phyloP scores from a whole-genome alignment of 2,797 vertebrate species.

The Sciurus carolinensis region DNA sequence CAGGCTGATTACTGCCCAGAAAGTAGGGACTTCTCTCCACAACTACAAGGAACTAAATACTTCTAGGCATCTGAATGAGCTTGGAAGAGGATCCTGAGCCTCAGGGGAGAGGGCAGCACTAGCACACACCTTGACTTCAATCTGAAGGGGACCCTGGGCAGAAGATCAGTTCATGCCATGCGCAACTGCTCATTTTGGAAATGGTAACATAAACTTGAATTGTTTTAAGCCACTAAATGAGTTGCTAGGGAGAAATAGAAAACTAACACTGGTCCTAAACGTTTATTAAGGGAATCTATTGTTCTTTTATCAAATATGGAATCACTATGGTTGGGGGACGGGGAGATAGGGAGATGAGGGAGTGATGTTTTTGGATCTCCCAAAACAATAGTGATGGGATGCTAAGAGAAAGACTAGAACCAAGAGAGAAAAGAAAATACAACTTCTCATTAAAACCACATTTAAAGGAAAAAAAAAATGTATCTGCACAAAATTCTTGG shows the following conservation, averaged over 20 bases:
- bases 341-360: no score
- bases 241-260: not conserved
- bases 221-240: not conserved
- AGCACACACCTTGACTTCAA: not conserved
- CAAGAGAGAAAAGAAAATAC: not conserved
- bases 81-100: not conserved
- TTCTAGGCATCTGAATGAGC: not conserved
- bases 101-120: not conserved
- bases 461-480: conserved; percentile 7
- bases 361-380: not conserved
- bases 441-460: not conserved
- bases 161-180: not conserved
- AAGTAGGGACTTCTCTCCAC: not conserved
- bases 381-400: not conserved
- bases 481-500: not conserved
- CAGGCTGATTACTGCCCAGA: not conserved
- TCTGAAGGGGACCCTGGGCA: not conserved
- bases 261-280: not conserved
- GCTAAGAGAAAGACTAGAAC: not conserved
- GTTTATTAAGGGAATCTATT: not conserved
- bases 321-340: not conserved
- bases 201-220: not conserved
- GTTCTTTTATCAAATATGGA: not conserved
- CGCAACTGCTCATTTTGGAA: not conserved
- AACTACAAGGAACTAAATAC: not conserved